Evolutionary conservation across 2,113 vertebrate genomes (phyloP), one percentile per base, ranked within the genome.

Genomic region (Mystacornis crossleyi): DNA sequence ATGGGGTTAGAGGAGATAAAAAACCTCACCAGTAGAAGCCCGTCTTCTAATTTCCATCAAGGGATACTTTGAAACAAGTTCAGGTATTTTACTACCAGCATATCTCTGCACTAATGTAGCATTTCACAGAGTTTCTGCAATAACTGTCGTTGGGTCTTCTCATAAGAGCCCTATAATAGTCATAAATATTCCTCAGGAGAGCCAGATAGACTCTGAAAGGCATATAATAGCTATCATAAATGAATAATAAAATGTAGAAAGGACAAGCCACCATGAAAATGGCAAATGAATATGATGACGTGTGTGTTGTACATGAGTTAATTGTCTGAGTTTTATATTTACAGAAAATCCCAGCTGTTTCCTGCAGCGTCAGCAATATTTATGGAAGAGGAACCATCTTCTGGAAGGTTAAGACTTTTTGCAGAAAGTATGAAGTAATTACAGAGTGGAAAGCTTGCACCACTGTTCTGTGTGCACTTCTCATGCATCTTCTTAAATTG

Each of bases 191-290:
- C 93, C 98, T 98, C 98, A 95, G 90, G 98, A 98, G 98, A 98
- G 97, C 92, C 94, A 98, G 97, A 98, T 95, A 98, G 97, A 96
- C 95, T 98, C 97, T 97, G 97, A 98, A 98, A 98, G 97, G 90
- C 95, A 95, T 97, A 95, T 98, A 98, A 98, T 98, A 97, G 97
- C 98, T 97, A 97, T 98, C 97, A 98, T 98, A 98, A 98, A 98
- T 98, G 98, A 98, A 98, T 98, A 98, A 98, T 98, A 98, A 98
- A 98, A 98, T 95, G 96, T 94, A 97, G 96, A 98, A 98, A 98
- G 97, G 98, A 98, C 97, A 98, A 98, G 96, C 86, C 97, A 96
- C 97, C 96, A 97, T 95, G 98, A 98, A 98, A 98, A 98, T 97
- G 97, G 98, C 96, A 98, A 98, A 97, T 97, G 97, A 98, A 98